Evolutionary conservation across 2,113 vertebrate genomes (phyloP).

Genomic region (Vanacampus margaritifer): DNA sequence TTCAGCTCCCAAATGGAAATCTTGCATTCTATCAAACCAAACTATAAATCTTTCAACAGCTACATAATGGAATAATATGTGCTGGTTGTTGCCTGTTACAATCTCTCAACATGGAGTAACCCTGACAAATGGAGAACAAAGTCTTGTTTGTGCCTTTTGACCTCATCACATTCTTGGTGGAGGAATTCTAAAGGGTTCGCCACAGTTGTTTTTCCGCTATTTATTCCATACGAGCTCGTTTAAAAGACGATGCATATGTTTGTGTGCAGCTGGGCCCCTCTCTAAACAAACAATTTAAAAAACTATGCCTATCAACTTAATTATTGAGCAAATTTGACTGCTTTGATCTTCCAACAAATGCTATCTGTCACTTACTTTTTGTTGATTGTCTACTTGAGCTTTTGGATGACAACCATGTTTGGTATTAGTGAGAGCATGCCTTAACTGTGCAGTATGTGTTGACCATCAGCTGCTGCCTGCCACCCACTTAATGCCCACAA

Average conservation of each 20-base stretch:
- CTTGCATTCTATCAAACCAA: neutral
- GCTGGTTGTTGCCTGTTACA: constrained; percentile 46
- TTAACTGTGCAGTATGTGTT: constrained; percentile 47
- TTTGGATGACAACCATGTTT: constrained; percentile 36
- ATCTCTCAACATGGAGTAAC: constrained; percentile 30
- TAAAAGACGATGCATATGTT: constrained; percentile 20
- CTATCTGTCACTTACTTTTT: neutral
- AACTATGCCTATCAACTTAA: neutral
- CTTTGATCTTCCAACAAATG: neutral
- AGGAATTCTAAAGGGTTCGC: constrained; percentile 46
- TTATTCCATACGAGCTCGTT: constrained; percentile 42
- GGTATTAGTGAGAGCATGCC: constrained; percentile 22
- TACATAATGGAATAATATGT: constrained; percentile 49
- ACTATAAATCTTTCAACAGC: constrained; percentile 36
- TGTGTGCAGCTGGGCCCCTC: neutral
- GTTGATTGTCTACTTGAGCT: constrained; percentile 31
- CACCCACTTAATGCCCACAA: constrained; percentile 53
- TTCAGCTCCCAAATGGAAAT: constrained; percentile 14
- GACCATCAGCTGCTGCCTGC: constrained; percentile 57
- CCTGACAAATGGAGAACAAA: constrained; percentile 55
- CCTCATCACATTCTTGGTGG: constrained; percentile 60
- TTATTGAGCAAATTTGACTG: neutral
- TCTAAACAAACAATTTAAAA: constrained; percentile 40
- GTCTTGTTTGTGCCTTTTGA: constrained; percentile 60
- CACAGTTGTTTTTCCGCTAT: constrained; percentile 48